Conservation (phyloP, 2,888 invertebrate species). For the Endomychus coccineus region DNA sequence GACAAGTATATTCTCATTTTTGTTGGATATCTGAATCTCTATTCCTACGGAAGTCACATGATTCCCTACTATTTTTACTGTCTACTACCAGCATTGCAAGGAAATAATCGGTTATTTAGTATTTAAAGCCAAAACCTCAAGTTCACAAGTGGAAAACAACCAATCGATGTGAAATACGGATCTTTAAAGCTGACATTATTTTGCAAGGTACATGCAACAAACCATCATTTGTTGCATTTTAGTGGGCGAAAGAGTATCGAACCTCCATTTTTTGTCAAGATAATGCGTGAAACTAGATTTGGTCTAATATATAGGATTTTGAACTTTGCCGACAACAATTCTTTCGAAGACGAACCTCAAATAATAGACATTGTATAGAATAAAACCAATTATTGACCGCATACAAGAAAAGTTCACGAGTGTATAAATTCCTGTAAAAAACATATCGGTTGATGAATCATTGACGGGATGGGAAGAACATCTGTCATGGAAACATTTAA, state of each 20-base stretch:
- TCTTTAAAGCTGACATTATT: neutral
- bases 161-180: neutral
- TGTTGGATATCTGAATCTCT: no score
- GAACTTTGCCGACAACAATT: neutral
- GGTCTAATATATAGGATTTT: neutral
- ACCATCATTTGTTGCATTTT: conserved; percentile 1
- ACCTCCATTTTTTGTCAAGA: neutral
- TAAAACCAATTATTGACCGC: conserved; percentile 1
- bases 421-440: neutral
- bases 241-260: conserved; percentile 1
- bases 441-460: conserved; percentile 1
- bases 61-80: no score
- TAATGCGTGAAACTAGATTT: conserved; percentile 1
- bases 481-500: neutral
- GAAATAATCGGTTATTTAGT: no score
- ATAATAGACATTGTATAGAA: neutral
- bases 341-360: neutral
- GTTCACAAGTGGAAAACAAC: conserved; percentile 1
- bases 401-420: conserved; percentile 1
- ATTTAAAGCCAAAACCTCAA: conserved; percentile 1
- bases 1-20: no score
- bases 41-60: no score
- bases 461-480: conserved; percentile 1
- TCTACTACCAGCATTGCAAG: no score
- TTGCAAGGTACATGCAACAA: neutral